Percentiles rank a stretch among this genome's conserved stretches.
Evolutionary conservation across 2,888 invertebrate species (phyloP).

Genomic region (Mactromeris polynyma): DNA sequence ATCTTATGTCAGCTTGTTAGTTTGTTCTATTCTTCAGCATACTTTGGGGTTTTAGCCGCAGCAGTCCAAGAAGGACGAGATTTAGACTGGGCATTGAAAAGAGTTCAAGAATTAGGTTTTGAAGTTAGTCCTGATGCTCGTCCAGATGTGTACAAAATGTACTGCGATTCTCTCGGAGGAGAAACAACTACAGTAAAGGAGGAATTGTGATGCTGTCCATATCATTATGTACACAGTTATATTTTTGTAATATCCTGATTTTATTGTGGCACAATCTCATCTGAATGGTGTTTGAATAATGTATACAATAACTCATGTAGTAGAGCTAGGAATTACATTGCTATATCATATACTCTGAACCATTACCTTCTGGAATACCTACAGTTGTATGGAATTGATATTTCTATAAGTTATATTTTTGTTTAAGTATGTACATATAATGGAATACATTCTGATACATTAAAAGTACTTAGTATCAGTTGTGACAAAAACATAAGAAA

Average conservation of each 20-base stretch:
- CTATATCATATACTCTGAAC: too few relatives aligned
- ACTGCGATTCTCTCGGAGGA: constrained; percentile 49
- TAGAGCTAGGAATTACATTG: too few relatives aligned
- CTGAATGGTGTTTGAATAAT: background rate
- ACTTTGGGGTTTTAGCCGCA: constrained; percentile 77
- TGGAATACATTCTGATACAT: too few relatives aligned
- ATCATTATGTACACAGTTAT: background rate
- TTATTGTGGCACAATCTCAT: background rate
- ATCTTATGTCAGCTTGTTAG: background rate
- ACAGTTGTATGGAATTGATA: too few relatives aligned
- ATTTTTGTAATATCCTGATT: background rate
- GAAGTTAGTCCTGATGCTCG: constrained; percentile 66
- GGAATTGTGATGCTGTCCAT: constrained; percentile 49
- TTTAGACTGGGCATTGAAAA: constrained; percentile 76
- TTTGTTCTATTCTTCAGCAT: constrained; percentile 70
- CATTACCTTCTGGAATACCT: too few relatives aligned
- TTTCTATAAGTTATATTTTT: too few relatives aligned
- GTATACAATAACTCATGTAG: too few relatives aligned
- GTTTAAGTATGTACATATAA: too few relatives aligned
- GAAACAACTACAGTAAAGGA: constrained; percentile 38
- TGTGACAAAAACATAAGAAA: too few relatives aligned
- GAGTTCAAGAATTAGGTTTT: constrained; percentile 75
- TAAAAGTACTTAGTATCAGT: too few relatives aligned
- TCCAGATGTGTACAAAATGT: constrained; percentile 75
- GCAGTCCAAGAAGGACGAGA: constrained; percentile 75